Evolutionary conservation across 2,113 vertebrate genomes (phyloP), one percentile per base, ranked within the genome.

Genomic region (Neolamprologus longior): DNA sequence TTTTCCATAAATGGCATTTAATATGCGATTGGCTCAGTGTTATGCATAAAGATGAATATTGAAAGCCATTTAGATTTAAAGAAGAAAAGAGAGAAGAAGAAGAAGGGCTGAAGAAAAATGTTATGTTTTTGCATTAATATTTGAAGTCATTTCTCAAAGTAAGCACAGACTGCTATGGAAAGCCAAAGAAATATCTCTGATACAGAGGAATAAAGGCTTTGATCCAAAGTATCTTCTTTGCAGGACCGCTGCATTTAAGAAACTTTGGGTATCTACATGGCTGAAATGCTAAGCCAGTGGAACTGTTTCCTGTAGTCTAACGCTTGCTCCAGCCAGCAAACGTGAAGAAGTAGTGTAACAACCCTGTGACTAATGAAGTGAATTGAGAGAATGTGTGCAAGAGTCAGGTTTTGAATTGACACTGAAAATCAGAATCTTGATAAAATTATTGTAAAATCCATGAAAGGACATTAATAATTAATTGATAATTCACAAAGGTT

Each of bases 291-390:
- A 78, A 88, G 85, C 76, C 90, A 86, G 73, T 63, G n/a, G 35
- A 89, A 88, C 85, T 87, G 86, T 94, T 96, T 96, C 91, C 96
- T 97, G 96, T 97, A 96, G 96, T 96, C 96, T 80, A 95, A 96
- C 96, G 94, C 95, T 97, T 97, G 96, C 95, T 95, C 68, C 82
- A 92, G 79, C 12, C 73, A 87, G 95, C 95, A 96, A 96, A 95
- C 94, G 95, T 96, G 93, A 91, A 86, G 57, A 93, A 93, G 91
- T 94, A 95, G 93, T 87, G 57, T 96, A 94, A 94, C 87, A 91
- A 90, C 88, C 94, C 93, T 93, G 91, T 81, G 66, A 96, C 96
- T 96, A 96, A 97, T 94, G 55, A 91, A 89, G 52, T 88, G 80
- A 73, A 24, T 7, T 91, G 91, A 87, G 37, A 78, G 93, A 90